Evolutionary conservation across 2,888 invertebrate species (phyloP).

Genomic region (Heliconius cydno): DNA sequence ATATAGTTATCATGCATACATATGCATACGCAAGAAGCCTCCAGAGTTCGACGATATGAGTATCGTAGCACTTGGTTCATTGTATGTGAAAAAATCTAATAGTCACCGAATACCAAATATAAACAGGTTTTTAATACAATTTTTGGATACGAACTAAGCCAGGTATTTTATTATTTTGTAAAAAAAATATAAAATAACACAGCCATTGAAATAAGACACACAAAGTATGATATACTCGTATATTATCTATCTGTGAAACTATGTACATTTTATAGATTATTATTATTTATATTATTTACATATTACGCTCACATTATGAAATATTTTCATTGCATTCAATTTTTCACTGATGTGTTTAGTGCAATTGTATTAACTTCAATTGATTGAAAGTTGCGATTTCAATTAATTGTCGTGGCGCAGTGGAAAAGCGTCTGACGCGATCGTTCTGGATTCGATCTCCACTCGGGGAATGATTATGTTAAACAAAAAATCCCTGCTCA

Average conservation of each 20-base stretch:
- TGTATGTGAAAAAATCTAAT: too few relatives aligned
- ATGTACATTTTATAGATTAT: not conserved
- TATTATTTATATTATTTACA: not conserved
- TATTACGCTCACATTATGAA: not conserved
- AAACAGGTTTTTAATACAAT: too few relatives aligned
- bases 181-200: not conserved
- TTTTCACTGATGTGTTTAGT: too few relatives aligned
- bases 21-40: too few relatives aligned
- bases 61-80: too few relatives aligned
- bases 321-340: not conserved
- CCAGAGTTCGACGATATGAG: too few relatives aligned
- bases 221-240: not conserved
- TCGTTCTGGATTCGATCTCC: not conserved
- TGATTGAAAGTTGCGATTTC: not conserved
- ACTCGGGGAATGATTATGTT: too few relatives aligned
- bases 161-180: not conserved
- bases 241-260: not conserved
- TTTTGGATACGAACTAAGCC: too few relatives aligned
- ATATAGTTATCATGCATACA: too few relatives aligned
- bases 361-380: too few relatives aligned
- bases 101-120: too few relatives aligned
- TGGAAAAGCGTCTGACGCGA: not conserved
- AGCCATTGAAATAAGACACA: not conserved
- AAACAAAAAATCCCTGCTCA: too few relatives aligned
- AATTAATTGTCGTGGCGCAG: not conserved